Evolutionary conservation across 2,888 invertebrate genomes (phyloP).

Genomic region (Sussaba pulchella): DNA sequence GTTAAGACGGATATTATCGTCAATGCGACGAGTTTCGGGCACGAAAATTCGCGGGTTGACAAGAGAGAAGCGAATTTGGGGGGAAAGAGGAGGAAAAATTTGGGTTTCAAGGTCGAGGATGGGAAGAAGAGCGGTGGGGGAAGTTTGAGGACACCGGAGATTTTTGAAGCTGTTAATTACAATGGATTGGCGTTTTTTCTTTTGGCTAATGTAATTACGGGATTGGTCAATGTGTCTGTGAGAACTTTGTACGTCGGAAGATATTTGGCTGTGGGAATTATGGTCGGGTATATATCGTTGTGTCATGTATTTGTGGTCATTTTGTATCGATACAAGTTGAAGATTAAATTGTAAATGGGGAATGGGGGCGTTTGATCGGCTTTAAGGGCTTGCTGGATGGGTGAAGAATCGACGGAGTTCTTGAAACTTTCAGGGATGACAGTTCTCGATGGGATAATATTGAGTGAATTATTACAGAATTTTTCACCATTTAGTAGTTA

Average conservation of each 20-base stretch:
- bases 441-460: too few relatives aligned
- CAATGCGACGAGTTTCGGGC: constrained; percentile 68
- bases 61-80: constrained; percentile 11
- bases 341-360: constrained; percentile 76
- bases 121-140: constrained; percentile 58
- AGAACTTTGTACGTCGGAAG: constrained; percentile 86
- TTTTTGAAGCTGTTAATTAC: constrained; percentile 90
- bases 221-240: constrained; percentile 90
- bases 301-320: constrained; percentile 73
- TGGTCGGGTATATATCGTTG: constrained; percentile 77
- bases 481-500: too few relatives aligned
- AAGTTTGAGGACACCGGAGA: constrained; percentile 84
- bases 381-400: too few relatives aligned
- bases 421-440: too few relatives aligned
- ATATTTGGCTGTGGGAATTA: constrained; percentile 73
- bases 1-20: constrained; percentile 82
- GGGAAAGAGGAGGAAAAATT: constrained; percentile 57
- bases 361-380: too few relatives aligned
- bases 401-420: too few relatives aligned
- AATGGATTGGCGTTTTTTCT: constrained; percentile 95
- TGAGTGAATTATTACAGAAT: too few relatives aligned
- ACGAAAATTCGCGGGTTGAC: constrained; percentile 68
- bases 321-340: constrained; percentile 75
- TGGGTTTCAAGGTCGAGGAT: constrained; percentile 58
- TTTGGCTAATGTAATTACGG: constrained; percentile 93